Evolutionary conservation across 2,113 vertebrate genomes (phyloP), one percentile per base, ranked within the genome.

Genomic region (Struthio camelus): DNA sequence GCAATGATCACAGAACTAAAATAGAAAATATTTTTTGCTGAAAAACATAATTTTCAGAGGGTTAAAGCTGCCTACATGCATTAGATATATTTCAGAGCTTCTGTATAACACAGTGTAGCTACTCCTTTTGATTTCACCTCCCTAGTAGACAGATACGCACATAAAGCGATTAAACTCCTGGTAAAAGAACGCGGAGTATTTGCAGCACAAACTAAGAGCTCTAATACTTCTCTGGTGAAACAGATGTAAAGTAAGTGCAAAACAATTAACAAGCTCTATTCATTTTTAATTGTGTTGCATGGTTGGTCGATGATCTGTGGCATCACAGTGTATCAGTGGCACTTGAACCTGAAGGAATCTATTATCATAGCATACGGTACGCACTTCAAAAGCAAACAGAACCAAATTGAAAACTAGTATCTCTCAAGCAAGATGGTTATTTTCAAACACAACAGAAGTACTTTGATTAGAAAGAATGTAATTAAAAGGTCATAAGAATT

Each of bases 281-380:
- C 92, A 98, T 96, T 93, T 97, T 98, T 97, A 81, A 98, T 91
- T 94, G 85, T 82, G 48, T 20, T 84, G 93, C 92, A 96, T 8
- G 30, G 84, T 79, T 93, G 91, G 58, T 44, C 90, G 80, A 89
- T 93, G 90, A 79, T 88, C 90, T 94, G 51, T 86, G 78, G 62
- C 64, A 95, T 87, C 69, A 78, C 65, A 79, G 90, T 80, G 66
- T 89, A 96, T 80, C 94, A 89, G 59, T 48, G 89, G 75, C 81
- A 94, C 82, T 93, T 92, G 61, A 92, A 95, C 94, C 93, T 96
- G 73, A 97, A 85, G 64, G 69, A 96, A 93, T 84, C 87, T 83
- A 66, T 93, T 95, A 95, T 69, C 78, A 36, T 5, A 88, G 80
- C 94, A 97, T 95, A 96, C 46, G 93, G 95, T 8, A 93, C 38